Base-by-base conservation (phyloP, 1,140 invertebrate genomes). In the Diachasma alloeum region DNA sequence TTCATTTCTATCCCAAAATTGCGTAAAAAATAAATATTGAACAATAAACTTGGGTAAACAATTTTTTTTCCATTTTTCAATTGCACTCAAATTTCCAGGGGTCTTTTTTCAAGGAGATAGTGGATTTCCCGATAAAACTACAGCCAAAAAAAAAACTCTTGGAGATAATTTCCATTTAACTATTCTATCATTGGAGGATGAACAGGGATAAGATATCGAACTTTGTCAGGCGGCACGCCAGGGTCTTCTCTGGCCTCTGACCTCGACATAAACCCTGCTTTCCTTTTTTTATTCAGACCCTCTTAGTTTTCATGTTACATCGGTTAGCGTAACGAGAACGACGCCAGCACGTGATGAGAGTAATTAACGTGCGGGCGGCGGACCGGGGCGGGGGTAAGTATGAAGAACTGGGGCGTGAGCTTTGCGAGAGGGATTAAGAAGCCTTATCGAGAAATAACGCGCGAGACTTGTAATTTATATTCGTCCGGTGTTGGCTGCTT, bases 341-440 rank as follows among this genome's bases (percentile, higher is more conserved):
- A 31, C 77, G 70, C 19, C 22, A 71, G 74, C 78, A 81, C 79
- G 74, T 83, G 82, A 85, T 88, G 82, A 87, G 81, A 84, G 83
- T 86, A 87, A 87, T 87, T 87, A 87, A 80, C 53, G 72, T 69
- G 31, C 13, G 37, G 72, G 19, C 48, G 37, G 71, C 59, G 77
- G 70, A 72, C 19, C 36, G 77, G 76, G 76, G 73, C 48, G 59
- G 72, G 79, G 81, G 80, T 44, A 75, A 31, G 79, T 31, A 31
- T 46, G 66, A 19, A 79, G 81, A 88, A 87, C 80, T 88, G 87
- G 87, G 84, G 76, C 87, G 83, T 84, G 81, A 83, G 78, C 81
- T 82, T 84, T 86, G 80, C 80, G 80, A 78, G 80, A 81, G 77
- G 82, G 84, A 88, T 87, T 87, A 88, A 87, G 87, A 88, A 87